Conservation (phyloP, 2,797 vertebrate genomes). For the Vipera ursinii region DNA sequence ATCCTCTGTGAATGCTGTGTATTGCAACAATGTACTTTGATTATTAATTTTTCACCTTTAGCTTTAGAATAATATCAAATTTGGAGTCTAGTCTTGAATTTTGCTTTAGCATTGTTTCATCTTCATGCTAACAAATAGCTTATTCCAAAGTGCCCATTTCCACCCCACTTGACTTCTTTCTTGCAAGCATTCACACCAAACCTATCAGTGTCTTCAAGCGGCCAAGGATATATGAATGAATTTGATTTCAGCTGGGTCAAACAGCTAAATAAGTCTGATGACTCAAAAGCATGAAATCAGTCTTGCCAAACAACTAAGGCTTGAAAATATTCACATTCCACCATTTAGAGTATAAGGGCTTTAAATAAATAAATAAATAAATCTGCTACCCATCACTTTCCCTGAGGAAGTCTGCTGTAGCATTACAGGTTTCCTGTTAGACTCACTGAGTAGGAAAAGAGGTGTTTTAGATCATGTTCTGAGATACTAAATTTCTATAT, state of each 20-base stretch:
- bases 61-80: neutral
- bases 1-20: neutral
- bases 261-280: neutral
- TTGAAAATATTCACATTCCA: slow-evolving; percentile 28
- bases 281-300: neutral
- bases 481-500: neutral
- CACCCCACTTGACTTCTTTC: neutral
- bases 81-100: neutral
- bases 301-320: neutral
- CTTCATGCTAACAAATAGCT: neutral
- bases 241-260: neutral
- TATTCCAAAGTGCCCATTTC: neutral
- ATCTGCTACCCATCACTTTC: slow-evolving; percentile 6
- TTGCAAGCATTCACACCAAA: neutral
- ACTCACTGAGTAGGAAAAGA: neutral
- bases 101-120: neutral
- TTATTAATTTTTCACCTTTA: neutral
- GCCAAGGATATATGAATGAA: neutral
- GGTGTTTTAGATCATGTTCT: neutral
- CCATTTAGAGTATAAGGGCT: slow-evolving; percentile 30
- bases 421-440: slow-evolving; percentile 6
- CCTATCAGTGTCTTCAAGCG: neutral
- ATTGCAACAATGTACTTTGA: neutral
- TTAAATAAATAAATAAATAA: neutral
- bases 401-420: slow-evolving; percentile 28